A percentile compares a stretch with the other conserved stretches of the same genome.
Conservation (phyloP, 23 tunicate genomes). For the Aplidium turbinatum region DNA sequence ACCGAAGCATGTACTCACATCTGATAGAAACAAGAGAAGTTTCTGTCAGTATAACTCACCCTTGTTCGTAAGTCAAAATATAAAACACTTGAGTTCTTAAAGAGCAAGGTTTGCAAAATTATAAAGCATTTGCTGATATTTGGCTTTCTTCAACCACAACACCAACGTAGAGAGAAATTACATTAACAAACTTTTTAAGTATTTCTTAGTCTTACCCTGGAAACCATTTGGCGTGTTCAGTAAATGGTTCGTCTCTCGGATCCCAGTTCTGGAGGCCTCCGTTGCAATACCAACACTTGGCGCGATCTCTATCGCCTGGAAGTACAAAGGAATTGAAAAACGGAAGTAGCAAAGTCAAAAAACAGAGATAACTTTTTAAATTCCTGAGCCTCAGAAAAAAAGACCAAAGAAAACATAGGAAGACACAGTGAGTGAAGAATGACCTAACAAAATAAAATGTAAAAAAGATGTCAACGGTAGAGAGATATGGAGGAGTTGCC, state of each 20-base stretch:
- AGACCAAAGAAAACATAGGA: no score
- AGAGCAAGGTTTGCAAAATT: no score
- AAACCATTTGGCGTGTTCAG: constrained; percentile 65
- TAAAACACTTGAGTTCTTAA: neutral
- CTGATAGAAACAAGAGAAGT: no score
- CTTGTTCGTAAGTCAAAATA: no score
- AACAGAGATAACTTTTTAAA: neutral
- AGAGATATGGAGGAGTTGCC: no score
- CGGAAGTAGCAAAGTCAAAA: neutral
- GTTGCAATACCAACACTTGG: constrained; percentile 57
- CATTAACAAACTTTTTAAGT: neutral
- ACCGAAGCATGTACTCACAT: constrained; percentile 21
- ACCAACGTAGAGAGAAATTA: neutral
- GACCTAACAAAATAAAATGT: no score
- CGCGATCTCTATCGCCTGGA: constrained; percentile 41
- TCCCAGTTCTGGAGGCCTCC: constrained; percentile 59
- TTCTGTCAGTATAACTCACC: no score
- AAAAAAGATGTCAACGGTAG: no score
- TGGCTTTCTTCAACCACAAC: neutral
- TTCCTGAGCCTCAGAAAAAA: no score
- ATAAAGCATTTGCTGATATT: no score
- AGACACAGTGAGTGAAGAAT: no score
- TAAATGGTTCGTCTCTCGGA: constrained; percentile 40
- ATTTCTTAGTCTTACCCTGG: constrained; percentile 43
- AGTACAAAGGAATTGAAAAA: neutral